These are phyloP conservation scores for Ormyrus thymus DNA, from an alignment of 2,888 invertebrate genomes.

Conservation along the genomic window DNA sequence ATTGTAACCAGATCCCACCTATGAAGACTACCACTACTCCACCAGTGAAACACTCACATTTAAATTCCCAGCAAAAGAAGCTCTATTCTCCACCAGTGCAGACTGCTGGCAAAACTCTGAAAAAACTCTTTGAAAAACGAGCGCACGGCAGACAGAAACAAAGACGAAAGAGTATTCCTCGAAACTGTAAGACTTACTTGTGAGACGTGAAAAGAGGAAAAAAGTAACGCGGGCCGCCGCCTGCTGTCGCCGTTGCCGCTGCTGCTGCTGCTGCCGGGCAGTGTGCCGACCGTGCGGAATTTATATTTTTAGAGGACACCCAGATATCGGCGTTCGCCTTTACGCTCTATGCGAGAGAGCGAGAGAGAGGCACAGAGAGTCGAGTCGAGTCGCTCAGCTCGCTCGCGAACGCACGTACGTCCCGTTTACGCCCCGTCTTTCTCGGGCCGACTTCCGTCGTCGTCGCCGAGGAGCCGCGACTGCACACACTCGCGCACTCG, in stretches of 20 bases:
- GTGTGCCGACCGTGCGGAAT: conserved; percentile 68
- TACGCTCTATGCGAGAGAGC: conserved; percentile 21
- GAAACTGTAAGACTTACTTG: conserved; percentile 46
- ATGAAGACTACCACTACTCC: conserved; percentile 4
- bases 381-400: background rate
- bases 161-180: conserved; percentile 10
- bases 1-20: conserved; percentile 37
- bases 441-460: conserved; percentile 42
- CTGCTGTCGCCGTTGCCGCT: conserved; percentile 33
- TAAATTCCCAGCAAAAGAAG: background rate
- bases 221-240: conserved; percentile 52
- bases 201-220: conserved; percentile 41
- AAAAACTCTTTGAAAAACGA: background rate
- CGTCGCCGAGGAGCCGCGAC: conserved; percentile 35
- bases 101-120: background rate
- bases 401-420: conserved; percentile 1
- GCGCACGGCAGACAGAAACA: background rate
- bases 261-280: conserved; percentile 59
- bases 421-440: conserved; percentile 40
- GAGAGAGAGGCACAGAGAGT: background rate
- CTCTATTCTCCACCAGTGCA: background rate
- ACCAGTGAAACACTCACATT: background rate
- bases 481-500: background rate
- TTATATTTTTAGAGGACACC: conserved; percentile 74
- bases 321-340: conserved; percentile 63